Evolutionary conservation across 2,888 invertebrate species (phyloP).

Genomic region (Macaria notata): DNA sequence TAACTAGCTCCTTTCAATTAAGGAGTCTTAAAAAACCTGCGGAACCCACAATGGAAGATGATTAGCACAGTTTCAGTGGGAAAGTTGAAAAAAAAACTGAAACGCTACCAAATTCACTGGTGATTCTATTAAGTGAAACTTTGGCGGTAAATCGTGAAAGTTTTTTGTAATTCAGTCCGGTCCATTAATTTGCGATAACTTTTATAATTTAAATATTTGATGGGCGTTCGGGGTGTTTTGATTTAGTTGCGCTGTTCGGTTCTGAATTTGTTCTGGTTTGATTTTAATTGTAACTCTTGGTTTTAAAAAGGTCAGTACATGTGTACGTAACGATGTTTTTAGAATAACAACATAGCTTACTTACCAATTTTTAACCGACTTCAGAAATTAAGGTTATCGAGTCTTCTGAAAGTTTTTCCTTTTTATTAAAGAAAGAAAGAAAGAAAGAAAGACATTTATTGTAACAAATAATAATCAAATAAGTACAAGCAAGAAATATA

Average conservation of each 20-base stretch:
- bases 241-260: not conserved
- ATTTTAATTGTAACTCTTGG: too few relatives aligned
- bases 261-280: not conserved
- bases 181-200: slow-evolving; percentile 45
- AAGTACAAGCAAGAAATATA: too few relatives aligned
- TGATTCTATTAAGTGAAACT: slow-evolving; percentile 56
- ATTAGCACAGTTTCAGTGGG: slow-evolving; percentile 45
- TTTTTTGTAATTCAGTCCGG: slow-evolving; percentile 47
- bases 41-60: slow-evolving; percentile 54
- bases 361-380: too few relatives aligned
- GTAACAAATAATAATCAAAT: too few relatives aligned
- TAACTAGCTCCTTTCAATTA: slow-evolving; percentile 49
- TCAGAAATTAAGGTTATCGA: too few relatives aligned
- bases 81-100: slow-evolving; percentile 41
- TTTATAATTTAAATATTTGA: slow-evolving; percentile 31
- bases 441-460: too few relatives aligned
- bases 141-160: slow-evolving; percentile 46
- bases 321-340: too few relatives aligned
- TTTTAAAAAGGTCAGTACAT: too few relatives aligned
- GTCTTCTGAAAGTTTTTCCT: too few relatives aligned
- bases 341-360: too few relatives aligned
- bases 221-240: slow-evolving; percentile 12
- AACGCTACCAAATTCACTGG: slow-evolving; percentile 60
- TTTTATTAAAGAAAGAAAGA: too few relatives aligned
- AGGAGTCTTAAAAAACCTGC: slow-evolving; percentile 56